A percentile compares a stretch with the other conserved stretches of the same genome.
Evolutionary conservation across 37 sponge, comb jelly and placozoan species (phyloP).

Genomic region (Amphimedon queenslandica): DNA sequence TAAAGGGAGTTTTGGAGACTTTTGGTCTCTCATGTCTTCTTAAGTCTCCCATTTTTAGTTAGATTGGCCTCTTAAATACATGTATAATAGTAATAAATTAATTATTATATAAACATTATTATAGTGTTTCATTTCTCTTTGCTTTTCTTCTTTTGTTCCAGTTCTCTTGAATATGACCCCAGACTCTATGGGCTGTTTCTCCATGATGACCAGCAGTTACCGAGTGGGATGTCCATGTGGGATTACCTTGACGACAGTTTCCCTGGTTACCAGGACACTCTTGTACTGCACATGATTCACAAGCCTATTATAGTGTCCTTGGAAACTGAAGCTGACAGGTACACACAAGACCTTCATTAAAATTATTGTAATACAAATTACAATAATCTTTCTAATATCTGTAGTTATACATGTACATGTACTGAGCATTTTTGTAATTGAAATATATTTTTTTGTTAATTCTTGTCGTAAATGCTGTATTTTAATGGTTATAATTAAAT

Average conservation of each 20-base stretch:
- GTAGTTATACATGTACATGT: no score
- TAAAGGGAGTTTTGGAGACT: neutral
- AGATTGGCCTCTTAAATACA: no score
- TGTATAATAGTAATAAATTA: no score
- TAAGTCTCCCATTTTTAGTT: neutral
- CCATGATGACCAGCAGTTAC: slow-evolving; percentile 70
- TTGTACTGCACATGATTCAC: slow-evolving; percentile 78
- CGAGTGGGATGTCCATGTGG: slow-evolving; percentile 58
- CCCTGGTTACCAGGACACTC: slow-evolving; percentile 76
- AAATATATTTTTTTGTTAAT: no score
- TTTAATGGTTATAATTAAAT: no score
- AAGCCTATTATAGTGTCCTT: slow-evolving; percentile 52
- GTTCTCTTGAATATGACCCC: slow-evolving; percentile 85
- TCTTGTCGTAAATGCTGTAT: no score
- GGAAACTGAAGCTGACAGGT: slow-evolving; percentile 44
- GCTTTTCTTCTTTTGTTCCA: slow-evolving; percentile 30
- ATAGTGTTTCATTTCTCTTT: no score
- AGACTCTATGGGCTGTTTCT: slow-evolving; percentile 83
- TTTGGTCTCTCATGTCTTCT: neutral
- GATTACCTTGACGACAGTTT: slow-evolving; percentile 68
- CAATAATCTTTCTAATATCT: neutral
- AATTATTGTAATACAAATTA: slow-evolving; percentile 7
- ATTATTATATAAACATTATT: no score
- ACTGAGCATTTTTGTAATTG: no score
- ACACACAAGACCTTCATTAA: no score